A percentile compares a stretch with the other conserved stretches of the same genome.
phyloP scores from a whole-genome alignment of 2,888 invertebrate species.

The Deilephila porcellus region DNA sequence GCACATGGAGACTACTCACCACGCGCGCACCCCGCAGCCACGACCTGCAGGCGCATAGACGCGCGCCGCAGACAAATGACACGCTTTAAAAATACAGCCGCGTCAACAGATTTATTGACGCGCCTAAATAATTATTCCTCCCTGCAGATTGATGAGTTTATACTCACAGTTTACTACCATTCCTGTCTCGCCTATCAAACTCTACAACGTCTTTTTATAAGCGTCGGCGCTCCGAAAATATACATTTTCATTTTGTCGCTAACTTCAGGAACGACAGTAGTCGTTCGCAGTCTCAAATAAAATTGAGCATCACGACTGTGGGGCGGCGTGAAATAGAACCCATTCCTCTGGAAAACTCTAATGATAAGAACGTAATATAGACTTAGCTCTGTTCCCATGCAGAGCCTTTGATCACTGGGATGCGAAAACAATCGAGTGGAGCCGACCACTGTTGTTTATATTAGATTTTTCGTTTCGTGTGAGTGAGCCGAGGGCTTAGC shows the following conservation, averaged over 20 bases:
- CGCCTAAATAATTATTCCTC: not conserved
- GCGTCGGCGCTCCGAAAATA: not conserved
- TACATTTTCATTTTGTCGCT: not conserved
- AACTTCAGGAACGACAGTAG: not conserved
- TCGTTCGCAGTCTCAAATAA: not conserved
- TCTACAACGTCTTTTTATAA: not conserved
- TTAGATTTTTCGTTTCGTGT: not conserved
- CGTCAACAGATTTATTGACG: constrained; percentile 9
- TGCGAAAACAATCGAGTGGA: constrained; percentile 14
- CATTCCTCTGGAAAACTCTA: constrained; percentile 5
- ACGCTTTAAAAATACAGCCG: not conserved
- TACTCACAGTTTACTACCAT: not conserved
- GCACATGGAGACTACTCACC: not conserved
- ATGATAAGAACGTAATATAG: constrained; percentile 16
- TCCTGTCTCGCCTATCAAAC: constrained; percentile 3
- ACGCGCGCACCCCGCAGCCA: not conserved
- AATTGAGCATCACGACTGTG: not conserved
- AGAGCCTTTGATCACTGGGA: not conserved
- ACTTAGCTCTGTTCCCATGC: not conserved
- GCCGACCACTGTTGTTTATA: not conserved
- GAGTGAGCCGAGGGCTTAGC: not conserved
- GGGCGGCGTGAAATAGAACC: constrained; percentile 4
- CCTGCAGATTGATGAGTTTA: not conserved
- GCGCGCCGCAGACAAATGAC: constrained; percentile 3
- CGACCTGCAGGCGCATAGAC: not conserved